Percentiles rank a stretch among this genome's conserved stretches.
phyloP scores from a whole-genome alignment of 2,888 invertebrate species.

The Lapara coniferarum region DNA sequence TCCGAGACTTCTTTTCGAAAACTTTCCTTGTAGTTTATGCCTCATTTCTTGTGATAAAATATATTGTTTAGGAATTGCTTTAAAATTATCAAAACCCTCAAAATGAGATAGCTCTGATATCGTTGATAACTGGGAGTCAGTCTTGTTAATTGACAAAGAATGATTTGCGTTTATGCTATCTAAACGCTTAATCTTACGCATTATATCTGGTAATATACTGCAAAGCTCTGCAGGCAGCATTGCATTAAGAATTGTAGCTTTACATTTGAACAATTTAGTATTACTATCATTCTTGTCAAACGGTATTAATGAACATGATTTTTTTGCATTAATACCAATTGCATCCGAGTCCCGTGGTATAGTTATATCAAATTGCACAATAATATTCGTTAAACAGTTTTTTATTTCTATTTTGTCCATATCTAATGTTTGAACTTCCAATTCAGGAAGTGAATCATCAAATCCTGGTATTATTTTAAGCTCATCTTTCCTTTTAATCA shows the following conservation, averaged over 20 bases:
- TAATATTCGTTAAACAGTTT: slow-evolving; percentile 62
- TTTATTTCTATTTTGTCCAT: slow-evolving; percentile 63
- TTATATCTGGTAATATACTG: slow-evolving; percentile 64
- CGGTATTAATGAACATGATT: slow-evolving; percentile 50
- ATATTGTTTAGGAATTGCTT: slow-evolving; percentile 26
- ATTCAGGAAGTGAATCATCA: slow-evolving; percentile 49
- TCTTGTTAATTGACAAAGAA: slow-evolving; percentile 38
- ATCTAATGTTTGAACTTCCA: slow-evolving; percentile 60
- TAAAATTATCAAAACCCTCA: slow-evolving; percentile 34
- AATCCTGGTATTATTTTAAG: slow-evolving; percentile 56
- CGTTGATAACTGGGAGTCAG: slow-evolving; percentile 45
- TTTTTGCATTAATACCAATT: slow-evolving; percentile 36
- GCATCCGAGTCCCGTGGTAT: slow-evolving; percentile 43
- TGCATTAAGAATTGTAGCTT: slow-evolving; percentile 63
- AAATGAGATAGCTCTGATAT: slow-evolving; percentile 45
- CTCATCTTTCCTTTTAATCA: slow-evolving; percentile 32
- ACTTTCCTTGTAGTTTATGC: not conserved
- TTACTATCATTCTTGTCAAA: slow-evolving; percentile 48
- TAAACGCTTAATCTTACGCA: slow-evolving; percentile 49
- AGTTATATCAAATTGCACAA: slow-evolving; percentile 68
- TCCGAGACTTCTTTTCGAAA: not conserved
- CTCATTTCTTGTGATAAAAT: slow-evolving; percentile 2
- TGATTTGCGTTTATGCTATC: slow-evolving; percentile 35
- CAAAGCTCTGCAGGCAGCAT: slow-evolving; percentile 72
- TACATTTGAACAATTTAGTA: slow-evolving; percentile 63